These are phyloP conservation scores for Sylvietta virens DNA, from an alignment of 2,113 vertebrate species.

Conservation along the genomic window DNA sequence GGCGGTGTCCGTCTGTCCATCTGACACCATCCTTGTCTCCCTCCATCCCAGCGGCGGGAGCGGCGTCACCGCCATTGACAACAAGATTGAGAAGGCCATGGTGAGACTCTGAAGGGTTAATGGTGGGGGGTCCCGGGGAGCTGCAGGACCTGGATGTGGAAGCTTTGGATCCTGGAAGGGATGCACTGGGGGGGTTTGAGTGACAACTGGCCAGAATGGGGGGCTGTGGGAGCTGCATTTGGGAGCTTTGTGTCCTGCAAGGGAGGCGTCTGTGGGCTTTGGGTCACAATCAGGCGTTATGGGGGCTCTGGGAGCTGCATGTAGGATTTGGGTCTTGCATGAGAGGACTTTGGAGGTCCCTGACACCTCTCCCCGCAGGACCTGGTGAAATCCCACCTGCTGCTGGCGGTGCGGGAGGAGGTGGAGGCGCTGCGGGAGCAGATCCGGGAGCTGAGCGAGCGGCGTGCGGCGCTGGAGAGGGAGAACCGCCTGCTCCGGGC, in stretches of 20 bases:
- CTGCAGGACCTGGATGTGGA: too few relatives aligned
- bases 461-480: neutral
- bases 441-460: neutral
- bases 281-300: neutral
- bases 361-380: neutral
- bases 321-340: too few relatives aligned
- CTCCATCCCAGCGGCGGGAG: neutral
- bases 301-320: too few relatives aligned
- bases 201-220: too few relatives aligned
- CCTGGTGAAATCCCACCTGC: neutral
- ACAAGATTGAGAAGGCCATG: neutral
- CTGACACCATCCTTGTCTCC: accelerated
- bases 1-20: neutral
- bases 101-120: neutral
- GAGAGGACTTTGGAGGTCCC: too few relatives aligned
- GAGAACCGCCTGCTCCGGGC: neutral
- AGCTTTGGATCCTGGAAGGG: too few relatives aligned
- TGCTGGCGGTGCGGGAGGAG: neutral
- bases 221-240: too few relatives aligned
- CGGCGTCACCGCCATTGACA: neutral
- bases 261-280: neutral
- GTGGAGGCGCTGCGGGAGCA: neutral
- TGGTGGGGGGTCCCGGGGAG: too few relatives aligned
- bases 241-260: too few relatives aligned
- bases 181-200: too few relatives aligned